Percentiles rank a stretch among this genome's conserved stretches.
Conservation (phyloP, 2,888 invertebrate species). For the Diploptera punctata region DNA sequence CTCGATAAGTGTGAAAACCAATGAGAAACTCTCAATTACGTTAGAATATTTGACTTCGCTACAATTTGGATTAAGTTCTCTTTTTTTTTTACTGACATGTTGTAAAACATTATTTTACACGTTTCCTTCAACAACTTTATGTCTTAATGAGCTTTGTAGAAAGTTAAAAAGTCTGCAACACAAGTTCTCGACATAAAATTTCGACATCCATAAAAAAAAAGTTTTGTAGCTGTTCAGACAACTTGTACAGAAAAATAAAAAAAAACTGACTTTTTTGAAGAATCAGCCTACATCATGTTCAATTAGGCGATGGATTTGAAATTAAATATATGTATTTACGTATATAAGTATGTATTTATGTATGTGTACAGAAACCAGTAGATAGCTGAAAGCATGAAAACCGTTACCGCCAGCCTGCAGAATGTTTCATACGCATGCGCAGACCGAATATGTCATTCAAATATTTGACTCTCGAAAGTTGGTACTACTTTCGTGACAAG, state of each 20-base stretch:
- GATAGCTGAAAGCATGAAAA: no score
- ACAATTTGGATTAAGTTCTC: background rate
- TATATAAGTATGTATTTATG: no score
- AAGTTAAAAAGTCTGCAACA: background rate
- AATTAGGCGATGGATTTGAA: no score
- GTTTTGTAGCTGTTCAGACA: background rate
- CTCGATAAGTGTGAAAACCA: background rate
- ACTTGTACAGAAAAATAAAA: background rate
- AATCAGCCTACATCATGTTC: no score
- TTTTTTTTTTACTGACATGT: background rate
- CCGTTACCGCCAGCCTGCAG: no score
- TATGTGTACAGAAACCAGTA: no score
- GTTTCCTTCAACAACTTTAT: background rate
- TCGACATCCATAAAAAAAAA: background rate
- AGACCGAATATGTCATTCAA: no score
- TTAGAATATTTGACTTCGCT: background rate
- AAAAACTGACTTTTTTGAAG: no score
- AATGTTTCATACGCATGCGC: no score
- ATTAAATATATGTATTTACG: no score
- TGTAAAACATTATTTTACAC: background rate
- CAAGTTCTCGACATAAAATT: slow-evolving; percentile 2
- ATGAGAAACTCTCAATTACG: background rate
- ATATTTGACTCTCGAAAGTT: no score
- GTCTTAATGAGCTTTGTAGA: background rate
- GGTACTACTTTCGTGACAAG: no score